phyloP scores from a whole-genome alignment of 2,888 invertebrate genomes.

The Cordylochernes scorpioides region DNA sequence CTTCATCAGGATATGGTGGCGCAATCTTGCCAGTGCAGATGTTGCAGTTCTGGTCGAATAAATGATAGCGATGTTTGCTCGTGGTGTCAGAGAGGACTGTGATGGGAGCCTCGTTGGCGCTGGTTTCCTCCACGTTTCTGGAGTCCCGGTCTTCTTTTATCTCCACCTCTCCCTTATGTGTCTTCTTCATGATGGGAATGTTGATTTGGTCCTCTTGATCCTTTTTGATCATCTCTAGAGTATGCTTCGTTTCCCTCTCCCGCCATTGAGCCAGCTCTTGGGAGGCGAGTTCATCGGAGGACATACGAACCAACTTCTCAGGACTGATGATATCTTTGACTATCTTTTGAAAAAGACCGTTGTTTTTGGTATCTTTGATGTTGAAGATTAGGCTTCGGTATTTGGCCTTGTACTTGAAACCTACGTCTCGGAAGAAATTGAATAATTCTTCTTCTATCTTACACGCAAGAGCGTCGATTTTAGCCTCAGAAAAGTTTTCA shows the following conservation, averaged over 20 bases:
- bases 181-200: constrained; percentile 34
- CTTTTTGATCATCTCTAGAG: constrained; percentile 21
- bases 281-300: constrained; percentile 72
- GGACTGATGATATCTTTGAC: constrained; percentile 28
- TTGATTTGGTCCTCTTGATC: constrained; percentile 18
- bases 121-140: no score
- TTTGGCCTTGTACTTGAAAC: constrained; percentile 26
- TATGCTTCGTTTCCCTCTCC: constrained; percentile 62
- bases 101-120: no score
- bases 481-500: constrained; percentile 19
- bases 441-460: constrained; percentile 62
- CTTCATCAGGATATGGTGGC: constrained; percentile 10
- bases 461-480: constrained; percentile 30
- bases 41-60: constrained; percentile 27
- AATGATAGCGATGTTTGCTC: constrained; percentile 22
- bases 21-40: constrained; percentile 25
- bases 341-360: constrained; percentile 24
- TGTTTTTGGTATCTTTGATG: constrained; percentile 69
- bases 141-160: constrained; percentile 25
- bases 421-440: constrained; percentile 47
- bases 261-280: constrained; percentile 82
- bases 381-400: constrained; percentile 72
- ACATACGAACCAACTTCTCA: constrained; percentile 53
- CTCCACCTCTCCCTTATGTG: constrained; percentile 57
- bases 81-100: no score